Evolutionary conservation across 2,888 invertebrate species (phyloP).

Genomic region (Cheilosia variabilis): DNA sequence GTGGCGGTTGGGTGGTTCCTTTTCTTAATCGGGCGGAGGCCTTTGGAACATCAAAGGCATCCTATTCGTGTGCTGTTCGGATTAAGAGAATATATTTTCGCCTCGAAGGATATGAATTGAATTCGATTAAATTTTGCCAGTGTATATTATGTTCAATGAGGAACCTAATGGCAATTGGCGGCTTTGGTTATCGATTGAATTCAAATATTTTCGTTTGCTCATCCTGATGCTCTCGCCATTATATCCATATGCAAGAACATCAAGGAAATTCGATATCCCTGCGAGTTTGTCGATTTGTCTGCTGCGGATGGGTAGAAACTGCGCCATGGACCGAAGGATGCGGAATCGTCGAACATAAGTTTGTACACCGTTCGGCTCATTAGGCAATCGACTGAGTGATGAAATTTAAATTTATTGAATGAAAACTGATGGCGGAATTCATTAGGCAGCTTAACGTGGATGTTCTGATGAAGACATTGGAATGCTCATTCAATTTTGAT

Average conservation of each 20-base stretch:
- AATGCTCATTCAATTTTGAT: slow-evolving; percentile 37
- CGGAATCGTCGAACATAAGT: slow-evolving; percentile 55
- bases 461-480: slow-evolving; percentile 50
- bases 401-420: slow-evolving; percentile 74
- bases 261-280: slow-evolving; percentile 51
- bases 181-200: slow-evolving; percentile 70
- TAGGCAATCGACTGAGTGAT: slow-evolving; percentile 68
- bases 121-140: slow-evolving; percentile 63
- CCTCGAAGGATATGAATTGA: slow-evolving; percentile 57
- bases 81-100: slow-evolving; percentile 46
- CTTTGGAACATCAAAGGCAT: slow-evolving; percentile 30
- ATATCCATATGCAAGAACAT: slow-evolving; percentile 9
- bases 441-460: slow-evolving; percentile 45
- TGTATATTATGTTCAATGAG: slow-evolving; percentile 45
- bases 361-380: slow-evolving; percentile 67
- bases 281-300: slow-evolving; percentile 9
- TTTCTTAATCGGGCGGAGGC: slow-evolving; percentile 35
- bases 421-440: slow-evolving; percentile 68
- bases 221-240: neutral
- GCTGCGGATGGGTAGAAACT: neutral
- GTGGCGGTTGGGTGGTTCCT: slow-evolving; percentile 12
- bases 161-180: slow-evolving; percentile 70
- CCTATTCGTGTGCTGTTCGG: neutral
- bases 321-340: neutral
- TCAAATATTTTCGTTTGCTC: slow-evolving; percentile 56